Evolutionary conservation across 2,113 vertebrate species (phyloP).

Genomic region (Prunella fulvescens): DNA sequence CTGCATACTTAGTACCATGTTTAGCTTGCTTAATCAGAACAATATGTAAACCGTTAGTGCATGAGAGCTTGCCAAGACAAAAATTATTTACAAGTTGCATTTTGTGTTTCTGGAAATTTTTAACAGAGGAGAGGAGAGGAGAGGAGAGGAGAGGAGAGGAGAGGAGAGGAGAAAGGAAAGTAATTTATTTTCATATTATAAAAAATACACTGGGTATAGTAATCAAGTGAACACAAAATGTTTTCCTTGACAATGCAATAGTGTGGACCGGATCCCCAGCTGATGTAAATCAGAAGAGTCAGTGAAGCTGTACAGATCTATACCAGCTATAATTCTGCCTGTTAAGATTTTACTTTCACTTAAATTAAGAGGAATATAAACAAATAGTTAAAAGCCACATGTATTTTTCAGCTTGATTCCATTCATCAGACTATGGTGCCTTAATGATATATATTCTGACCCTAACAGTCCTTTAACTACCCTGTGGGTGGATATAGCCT

Average conservation of each 20-base stretch:
- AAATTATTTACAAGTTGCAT: constrained; percentile 79
- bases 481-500: background rate
- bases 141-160: background rate
- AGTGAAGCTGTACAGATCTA: background rate
- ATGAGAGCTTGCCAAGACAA: constrained; percentile 52
- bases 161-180: background rate
- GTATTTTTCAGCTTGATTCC: background rate
- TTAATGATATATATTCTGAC: background rate
- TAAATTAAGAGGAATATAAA: constrained; percentile 30
- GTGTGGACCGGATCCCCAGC: background rate
- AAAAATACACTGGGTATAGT: background rate
- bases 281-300: background rate
- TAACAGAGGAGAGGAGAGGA: background rate
- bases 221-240: background rate
- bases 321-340: background rate
- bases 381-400: background rate
- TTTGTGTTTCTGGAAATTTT: constrained; percentile 60
- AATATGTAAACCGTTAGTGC: constrained; percentile 72
- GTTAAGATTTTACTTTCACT: background rate
- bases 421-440: background rate
- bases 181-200: background rate
- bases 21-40: constrained; percentile 72
- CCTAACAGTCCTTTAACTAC: background rate
- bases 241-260: background rate
- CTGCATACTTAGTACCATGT: constrained; percentile 61